Evolutionary conservation across 2,797 vertebrate genomes (phyloP).

Genomic region (Gymnopithys bicolor): DNA sequence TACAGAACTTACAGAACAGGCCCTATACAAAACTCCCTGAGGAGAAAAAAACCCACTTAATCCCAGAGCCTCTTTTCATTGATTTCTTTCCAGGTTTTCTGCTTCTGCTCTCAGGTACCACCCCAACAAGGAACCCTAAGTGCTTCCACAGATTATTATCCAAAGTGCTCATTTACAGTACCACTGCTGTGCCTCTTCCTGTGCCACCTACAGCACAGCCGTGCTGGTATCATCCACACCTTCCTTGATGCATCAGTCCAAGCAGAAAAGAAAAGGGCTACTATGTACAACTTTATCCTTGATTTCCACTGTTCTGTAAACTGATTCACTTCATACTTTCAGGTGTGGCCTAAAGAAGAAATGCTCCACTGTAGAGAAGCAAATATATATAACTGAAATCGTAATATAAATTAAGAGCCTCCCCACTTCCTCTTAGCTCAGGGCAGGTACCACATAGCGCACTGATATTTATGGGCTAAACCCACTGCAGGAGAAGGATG

Average conservation of each 20-base stretch:
- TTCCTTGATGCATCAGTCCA: not conserved
- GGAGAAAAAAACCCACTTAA: not conserved
- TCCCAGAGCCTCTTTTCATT: not conserved
- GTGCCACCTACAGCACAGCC: not conserved
- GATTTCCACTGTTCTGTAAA: not conserved
- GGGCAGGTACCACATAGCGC: not conserved
- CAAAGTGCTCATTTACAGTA: not conserved
- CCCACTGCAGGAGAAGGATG: not conserved
- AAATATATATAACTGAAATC: not conserved
- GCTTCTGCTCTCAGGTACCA: not conserved
- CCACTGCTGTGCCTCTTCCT: not conserved
- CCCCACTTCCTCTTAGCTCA: not conserved
- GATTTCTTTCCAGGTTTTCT: not conserved
- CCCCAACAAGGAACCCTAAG: not conserved
- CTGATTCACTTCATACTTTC: not conserved
- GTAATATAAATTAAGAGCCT: not conserved
- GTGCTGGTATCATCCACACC: not conserved
- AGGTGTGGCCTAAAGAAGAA: not conserved
- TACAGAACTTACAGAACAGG: not conserved
- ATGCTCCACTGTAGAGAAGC: not conserved
- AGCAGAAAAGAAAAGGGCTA: not conserved
- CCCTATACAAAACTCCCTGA: not conserved
- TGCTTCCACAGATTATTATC: not conserved
- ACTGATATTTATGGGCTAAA: not conserved
- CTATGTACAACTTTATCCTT: not conserved